A percentile compares a stretch with the other conserved stretches of the same genome.
phyloP scores from a whole-genome alignment of 2,797 vertebrate genomes.

The Philypnodon macrostomus region DNA sequence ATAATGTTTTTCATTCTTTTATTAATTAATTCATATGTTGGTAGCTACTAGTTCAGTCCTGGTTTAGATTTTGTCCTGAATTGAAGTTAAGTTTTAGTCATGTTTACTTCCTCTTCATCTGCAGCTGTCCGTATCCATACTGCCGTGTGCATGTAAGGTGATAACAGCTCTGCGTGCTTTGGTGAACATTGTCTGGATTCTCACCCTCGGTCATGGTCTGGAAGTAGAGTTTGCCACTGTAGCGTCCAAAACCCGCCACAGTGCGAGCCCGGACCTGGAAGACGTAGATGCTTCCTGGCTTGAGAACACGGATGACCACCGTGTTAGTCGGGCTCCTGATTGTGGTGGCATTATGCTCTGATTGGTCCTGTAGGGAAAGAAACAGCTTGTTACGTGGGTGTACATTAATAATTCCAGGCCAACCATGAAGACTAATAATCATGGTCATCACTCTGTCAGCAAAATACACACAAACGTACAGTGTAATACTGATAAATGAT shows the following conservation, averaged over 20 bases:
- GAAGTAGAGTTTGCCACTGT: conserved; percentile 99
- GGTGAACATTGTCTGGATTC: conserved; percentile 46
- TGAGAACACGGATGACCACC: conserved; percentile 89
- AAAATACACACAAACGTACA: conserved; percentile 15
- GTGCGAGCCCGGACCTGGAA: conserved; percentile 98
- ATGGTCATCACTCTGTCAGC: conserved; percentile 16
- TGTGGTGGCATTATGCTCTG: conserved; percentile 87
- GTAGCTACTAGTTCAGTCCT: no score
- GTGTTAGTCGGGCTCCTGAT: conserved; percentile 97
- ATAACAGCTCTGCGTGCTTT: conserved; percentile 54
- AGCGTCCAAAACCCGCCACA: conserved; percentile 94
- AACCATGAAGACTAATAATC: conserved; percentile 18
- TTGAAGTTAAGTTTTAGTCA: no score
- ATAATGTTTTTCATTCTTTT: no score
- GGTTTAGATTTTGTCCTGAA: no score
- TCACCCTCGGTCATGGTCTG: conserved; percentile 99
- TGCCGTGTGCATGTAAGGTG: conserved; percentile 39
- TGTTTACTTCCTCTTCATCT: conserved; percentile 38
- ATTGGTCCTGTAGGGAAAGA: conserved; percentile 82
- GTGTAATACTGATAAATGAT: conserved; percentile 1
- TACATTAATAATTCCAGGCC: conserved; percentile 38
- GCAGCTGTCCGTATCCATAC: conserved; percentile 50
- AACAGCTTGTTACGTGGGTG: conserved; percentile 19
- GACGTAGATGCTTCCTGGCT: conserved; percentile 94
- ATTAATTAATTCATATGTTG: no score